Evolutionary conservation across 2,797 vertebrate genomes (phyloP), one percentile per base, ranked within the genome.

Genomic region (Nasua narica): DNA sequence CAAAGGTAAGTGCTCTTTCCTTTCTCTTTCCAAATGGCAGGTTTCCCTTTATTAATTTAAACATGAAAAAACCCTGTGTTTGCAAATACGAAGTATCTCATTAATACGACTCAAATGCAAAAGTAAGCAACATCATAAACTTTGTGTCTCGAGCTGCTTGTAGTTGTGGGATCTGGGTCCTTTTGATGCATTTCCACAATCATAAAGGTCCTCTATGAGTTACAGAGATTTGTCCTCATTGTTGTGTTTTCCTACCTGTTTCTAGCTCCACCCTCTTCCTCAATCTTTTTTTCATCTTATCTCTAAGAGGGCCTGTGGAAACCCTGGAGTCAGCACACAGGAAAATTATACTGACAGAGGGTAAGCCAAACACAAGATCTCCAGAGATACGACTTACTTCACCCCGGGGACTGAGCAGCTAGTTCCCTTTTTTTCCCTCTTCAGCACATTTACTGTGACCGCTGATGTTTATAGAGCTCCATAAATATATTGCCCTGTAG

Each of bases 1-100:
- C 98, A 99, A 99, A 99, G 99, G 99, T 99, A 99, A 97, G 98
- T 97, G 93, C 56, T 37, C 72, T 78, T 78, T 90, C 0, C 2
- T 52, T 91, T 97, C 88, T 58, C 65, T 58, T 95, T 93, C 93
- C 93, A 96, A 89, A 72, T 27, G 94, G 72, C 21, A 29, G 11
- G 21, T 67, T 85, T 84, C 37, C 93, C 14, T 86, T 92, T 11
- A 15, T 60, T 94, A 91, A 83, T 50, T 65, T 56, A 94, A 87
- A 15, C 50, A 56, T 91, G n/a, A 52, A 69, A 67, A 87, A 50
- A 72, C 95, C 2, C 37, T 32, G 70, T 43, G 46, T 96, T 96
- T 96, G 48, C 25, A 78, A 77, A 18, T 56, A 11, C 40, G 19
- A 91, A 72, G 32, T 86, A 50, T 62, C 40, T 81, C 9, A 60